phyloP scores from a whole-genome alignment of 2,797 vertebrate species.

The Gymnopithys bicolor region DNA sequence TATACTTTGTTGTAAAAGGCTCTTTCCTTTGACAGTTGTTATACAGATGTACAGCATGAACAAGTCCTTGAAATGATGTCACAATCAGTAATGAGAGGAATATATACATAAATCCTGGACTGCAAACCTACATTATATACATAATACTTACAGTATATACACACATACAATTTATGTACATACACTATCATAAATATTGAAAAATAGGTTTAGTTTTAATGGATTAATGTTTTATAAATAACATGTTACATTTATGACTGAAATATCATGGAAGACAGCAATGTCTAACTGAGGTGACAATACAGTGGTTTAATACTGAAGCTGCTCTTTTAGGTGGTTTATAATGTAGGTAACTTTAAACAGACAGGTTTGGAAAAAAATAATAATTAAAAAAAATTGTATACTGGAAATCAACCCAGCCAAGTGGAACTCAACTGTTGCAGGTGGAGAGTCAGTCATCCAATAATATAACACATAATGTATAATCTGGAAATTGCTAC shows the following conservation, averaged over 20 bases:
- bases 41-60: conserved; percentile 61
- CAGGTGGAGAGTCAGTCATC: conserved; percentile 23
- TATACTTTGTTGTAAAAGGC: conserved; percentile 48
- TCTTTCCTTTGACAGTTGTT: conserved; percentile 49
- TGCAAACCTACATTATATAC: conserved; percentile 76
- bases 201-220: conserved; percentile 97
- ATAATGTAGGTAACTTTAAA: conserved; percentile 51
- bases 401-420: conserved; percentile 32
- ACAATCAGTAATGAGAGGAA: conserved; percentile 67
- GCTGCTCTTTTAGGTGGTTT: conserved; percentile 73
- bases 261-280: conserved; percentile 89
- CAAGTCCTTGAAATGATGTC: conserved; percentile 72
- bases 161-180: conserved; percentile 86
- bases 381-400: neutral
- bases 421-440: conserved; percentile 68
- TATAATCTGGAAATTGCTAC: conserved; percentile 38
- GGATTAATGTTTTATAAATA: conserved; percentile 94
- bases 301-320: conserved; percentile 82
- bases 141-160: conserved; percentile 83
- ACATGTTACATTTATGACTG: conserved; percentile 87
- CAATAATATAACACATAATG: neutral
- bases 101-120: conserved; percentile 76
- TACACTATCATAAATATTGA: conserved; percentile 95
- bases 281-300: conserved; percentile 77
- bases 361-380: conserved; percentile 32